Percentiles rank a stretch among this genome's conserved stretches.
phyloP scores from a whole-genome alignment of 37 sponge, comb jelly and placozoan species.

The Ianthella basta region DNA sequence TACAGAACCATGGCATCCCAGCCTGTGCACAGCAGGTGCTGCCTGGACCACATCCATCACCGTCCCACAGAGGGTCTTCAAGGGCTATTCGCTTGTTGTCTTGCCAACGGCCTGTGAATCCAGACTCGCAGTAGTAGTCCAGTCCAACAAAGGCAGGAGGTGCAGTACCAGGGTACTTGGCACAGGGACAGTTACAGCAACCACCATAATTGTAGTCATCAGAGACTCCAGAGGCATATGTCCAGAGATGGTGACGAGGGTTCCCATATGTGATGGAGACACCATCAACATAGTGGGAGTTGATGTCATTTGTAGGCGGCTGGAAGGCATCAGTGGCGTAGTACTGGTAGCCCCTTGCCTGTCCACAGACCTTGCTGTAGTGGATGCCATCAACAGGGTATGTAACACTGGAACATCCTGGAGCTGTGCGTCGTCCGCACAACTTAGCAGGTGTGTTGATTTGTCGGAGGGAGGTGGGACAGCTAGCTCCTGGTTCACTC shows the following conservation, averaged over 20 bases:
- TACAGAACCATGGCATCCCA: conserved; percentile 38
- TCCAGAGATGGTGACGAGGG: conserved; percentile 40
- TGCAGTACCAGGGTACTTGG: conserved; percentile 13
- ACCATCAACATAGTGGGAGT: conserved; percentile 33
- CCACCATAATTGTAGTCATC: conserved; percentile 9
- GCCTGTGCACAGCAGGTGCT: conserved; percentile 16
- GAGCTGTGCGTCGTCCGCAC: conserved; percentile 10
- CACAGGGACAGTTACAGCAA: conserved; percentile 26
- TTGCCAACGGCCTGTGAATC: not conserved
- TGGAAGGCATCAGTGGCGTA: not conserved
- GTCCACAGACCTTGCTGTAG: conserved; percentile 21
- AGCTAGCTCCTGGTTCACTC: conserved; percentile 24
- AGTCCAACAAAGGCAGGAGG: conserved; percentile 23
- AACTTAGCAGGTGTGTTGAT: not conserved
- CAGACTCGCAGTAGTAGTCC: conserved; percentile 35
- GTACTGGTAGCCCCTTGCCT: conserved; percentile 4
- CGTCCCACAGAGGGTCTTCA: conserved; percentile 36
- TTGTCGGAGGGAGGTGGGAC: conserved; percentile 3
- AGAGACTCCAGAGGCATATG: conserved; percentile 25
- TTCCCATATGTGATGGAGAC: conserved; percentile 34
- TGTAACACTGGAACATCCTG: not conserved
- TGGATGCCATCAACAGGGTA: not conserved
- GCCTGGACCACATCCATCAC: conserved; percentile 32
- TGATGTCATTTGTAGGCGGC: not conserved
- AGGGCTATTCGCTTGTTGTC: not conserved